Base-by-base conservation (phyloP, 2,888 invertebrate species). In the Trachelus tabidus region DNA sequence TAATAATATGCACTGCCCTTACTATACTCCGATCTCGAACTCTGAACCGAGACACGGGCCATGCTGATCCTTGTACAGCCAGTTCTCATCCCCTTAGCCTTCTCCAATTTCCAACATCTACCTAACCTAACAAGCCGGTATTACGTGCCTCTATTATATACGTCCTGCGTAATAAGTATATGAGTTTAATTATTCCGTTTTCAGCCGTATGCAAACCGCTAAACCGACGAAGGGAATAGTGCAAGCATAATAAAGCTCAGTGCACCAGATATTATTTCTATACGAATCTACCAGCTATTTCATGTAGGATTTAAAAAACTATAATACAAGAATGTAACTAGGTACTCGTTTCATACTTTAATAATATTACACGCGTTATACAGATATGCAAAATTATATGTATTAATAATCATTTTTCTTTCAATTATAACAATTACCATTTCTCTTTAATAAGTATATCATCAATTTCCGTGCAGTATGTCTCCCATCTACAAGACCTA, bases 1-100 rank as follows among this genome's bases (percentile, higher is more conserved):
- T 75, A 73, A 75, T 78, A 75, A 76, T 76, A 76, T 75, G 75
- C 75, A 75, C 31, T 73, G 73, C 69, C 75, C 75, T 73, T 34
- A 75, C 75, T 73, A 76, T 23, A 75, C 73, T 78, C 68, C 68
- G 56, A 68, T 69, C 75, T 75, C 56, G 75, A 76, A 76, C 75
- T 78, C 75, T 76, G 78, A 76, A 76, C 75, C 71, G 33, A 71
- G 76, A 78, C 73, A 40, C 15, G 73, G 56, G 12, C 73, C 75
- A 73, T 34, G 71, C 75, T 73, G 76, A 75, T 35, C 75, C 33
- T 40, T 40, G 40, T 40, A 40, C 73, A 34, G 76, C 15, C 30
- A 56, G 56, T 31, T 68, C 73, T 34, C 37, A 31, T 74, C 30
- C 35, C 73, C 33, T 71, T 71, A 33, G 31, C 71, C 71, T 71